phyloP scores from a whole-genome alignment of 2,888 invertebrate species.

The Troilus luridus region DNA sequence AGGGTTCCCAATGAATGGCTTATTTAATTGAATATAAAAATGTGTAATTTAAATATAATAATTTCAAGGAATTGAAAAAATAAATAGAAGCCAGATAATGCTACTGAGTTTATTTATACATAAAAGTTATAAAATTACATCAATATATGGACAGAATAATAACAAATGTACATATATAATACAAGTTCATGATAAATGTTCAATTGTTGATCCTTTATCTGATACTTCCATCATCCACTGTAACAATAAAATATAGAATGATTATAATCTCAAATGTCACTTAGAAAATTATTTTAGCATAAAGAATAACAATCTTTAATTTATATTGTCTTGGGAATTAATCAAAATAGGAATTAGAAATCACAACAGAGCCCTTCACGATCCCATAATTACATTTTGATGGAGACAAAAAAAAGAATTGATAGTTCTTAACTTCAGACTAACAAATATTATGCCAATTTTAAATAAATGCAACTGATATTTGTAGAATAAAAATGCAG shows the following conservation, averaged over 20 bases:
- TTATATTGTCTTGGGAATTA: not conserved
- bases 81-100: not conserved
- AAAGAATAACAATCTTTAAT: not conserved
- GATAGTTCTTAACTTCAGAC: too few relatives aligned
- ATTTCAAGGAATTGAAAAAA: not conserved
- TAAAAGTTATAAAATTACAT: not conserved
- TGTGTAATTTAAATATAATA: too few relatives aligned
- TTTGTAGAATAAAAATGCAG: not conserved
- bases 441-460: not conserved
- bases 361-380: too few relatives aligned
- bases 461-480: not conserved
- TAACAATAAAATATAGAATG: not conserved
- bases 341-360: not conserved
- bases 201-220: not conserved
- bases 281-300: not conserved
- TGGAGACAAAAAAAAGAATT: too few relatives aligned
- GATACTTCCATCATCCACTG: not conserved
- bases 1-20: too few relatives aligned
- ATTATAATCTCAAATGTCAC: not conserved
- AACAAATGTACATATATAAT: conserved; percentile 12
- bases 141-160: not conserved
- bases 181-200: not conserved
- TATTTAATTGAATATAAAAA: too few relatives aligned
- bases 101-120: not conserved
- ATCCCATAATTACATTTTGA: too few relatives aligned